These are phyloP conservation scores for Drosophila paracracens DNA, from an alignment of 2,888 invertebrate species.

Conservation along the genomic window DNA sequence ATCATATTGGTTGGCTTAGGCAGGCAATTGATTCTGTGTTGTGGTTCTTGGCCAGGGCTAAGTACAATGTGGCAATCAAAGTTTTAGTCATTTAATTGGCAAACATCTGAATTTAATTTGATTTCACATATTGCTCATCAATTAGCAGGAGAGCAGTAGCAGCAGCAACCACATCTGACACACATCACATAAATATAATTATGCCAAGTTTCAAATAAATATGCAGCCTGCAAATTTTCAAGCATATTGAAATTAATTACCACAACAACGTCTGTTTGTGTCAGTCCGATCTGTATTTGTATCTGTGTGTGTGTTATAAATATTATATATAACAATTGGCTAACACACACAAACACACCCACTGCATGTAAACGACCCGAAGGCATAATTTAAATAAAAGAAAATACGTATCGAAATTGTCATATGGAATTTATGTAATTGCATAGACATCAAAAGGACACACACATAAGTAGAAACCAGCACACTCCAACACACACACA, in stretches of 20 bases:
- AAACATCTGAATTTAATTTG: conserved; percentile 33
- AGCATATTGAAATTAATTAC: conserved; percentile 76
- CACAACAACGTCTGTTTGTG: conserved; percentile 70
- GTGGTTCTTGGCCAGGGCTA: conserved; percentile 30
- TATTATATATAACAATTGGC: conserved; percentile 64
- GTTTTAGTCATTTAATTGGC: conserved; percentile 23
- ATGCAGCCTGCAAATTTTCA: conserved; percentile 39
- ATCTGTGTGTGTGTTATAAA: conserved; percentile 55
- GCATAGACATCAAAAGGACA: conserved; percentile 65
- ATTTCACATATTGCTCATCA: conserved; percentile 60
- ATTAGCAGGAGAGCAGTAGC: conserved; percentile 44
- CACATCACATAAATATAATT: conserved; percentile 73
- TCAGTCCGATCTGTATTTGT: conserved; percentile 36
- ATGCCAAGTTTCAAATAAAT: conserved; percentile 63
- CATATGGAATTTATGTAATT: conserved; percentile 77
- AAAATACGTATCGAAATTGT: conserved; percentile 78
- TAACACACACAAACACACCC: conserved; percentile 14
- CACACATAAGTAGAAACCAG: background rate
- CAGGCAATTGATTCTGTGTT: conserved; percentile 69
- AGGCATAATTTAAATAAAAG: conserved; percentile 76
- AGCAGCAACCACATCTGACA: conserved; percentile 38
- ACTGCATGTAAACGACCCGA: conserved; percentile 22
- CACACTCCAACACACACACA: conserved; percentile 9
- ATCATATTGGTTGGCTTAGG: conserved; percentile 53
- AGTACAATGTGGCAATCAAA: conserved; percentile 9